These are phyloP conservation scores for Stegophylla sp. DNA, from an alignment of 2,888 invertebrate genomes.

Conservation along the genomic window DNA sequence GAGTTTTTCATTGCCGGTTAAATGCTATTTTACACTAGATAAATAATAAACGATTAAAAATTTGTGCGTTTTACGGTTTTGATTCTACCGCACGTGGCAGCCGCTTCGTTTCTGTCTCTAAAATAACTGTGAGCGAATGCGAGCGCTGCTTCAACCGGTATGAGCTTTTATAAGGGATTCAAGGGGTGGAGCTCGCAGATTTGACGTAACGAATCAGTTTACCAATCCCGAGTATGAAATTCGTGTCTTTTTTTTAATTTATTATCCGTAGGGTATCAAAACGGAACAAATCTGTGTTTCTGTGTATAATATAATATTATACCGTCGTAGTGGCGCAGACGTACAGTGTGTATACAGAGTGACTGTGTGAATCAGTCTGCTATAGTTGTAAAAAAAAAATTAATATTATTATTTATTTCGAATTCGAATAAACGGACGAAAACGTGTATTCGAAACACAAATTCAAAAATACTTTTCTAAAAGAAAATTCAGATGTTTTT, in stretches of 20 bases:
- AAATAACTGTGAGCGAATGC: conserved; percentile 14
- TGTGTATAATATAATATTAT: too few species aligned
- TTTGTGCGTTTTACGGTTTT: background rate
- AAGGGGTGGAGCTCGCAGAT: conserved; percentile 38
- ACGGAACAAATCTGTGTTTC: background rate
- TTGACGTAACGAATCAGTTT: conserved; percentile 50
- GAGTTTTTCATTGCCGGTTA: conserved; percentile 26
- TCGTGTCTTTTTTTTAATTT: background rate
- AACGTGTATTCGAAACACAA: too few species aligned
- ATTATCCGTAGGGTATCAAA: background rate
- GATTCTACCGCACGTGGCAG: background rate
- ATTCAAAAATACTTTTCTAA: too few species aligned
- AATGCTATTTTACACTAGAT: background rate
- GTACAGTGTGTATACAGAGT: background rate
- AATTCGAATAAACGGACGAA: too few species aligned
- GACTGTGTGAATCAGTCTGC: too few species aligned
- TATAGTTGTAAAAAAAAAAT: too few species aligned
- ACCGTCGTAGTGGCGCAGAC: background rate
- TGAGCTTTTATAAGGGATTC: conserved; percentile 34
- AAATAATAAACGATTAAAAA: background rate
- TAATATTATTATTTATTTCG: too few species aligned
- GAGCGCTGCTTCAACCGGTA: conserved; percentile 41
- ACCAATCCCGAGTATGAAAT: conserved; percentile 24
- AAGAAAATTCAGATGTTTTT: too few species aligned
- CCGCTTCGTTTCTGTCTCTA: background rate